Base-by-base conservation (phyloP, 2,797 vertebrate species). In the Betta splendens region DNA sequence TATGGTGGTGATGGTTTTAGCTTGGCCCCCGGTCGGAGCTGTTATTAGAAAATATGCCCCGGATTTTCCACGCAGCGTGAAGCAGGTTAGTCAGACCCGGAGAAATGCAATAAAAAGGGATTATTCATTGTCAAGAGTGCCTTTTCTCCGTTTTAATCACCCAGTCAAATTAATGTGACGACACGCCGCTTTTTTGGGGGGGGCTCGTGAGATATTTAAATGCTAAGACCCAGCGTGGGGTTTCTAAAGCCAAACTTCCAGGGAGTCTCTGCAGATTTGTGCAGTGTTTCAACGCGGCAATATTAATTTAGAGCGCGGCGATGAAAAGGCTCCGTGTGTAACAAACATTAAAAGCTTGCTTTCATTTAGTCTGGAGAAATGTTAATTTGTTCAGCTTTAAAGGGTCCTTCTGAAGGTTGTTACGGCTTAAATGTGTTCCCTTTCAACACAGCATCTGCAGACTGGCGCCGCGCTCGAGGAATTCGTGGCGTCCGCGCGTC, bases 21-120 rank as follows among this genome's bases (percentile, higher is more conserved):
- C 69, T 51, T 51, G 56, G 62, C 45, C 43, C n/a, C 53, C 49
- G 65, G 72, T 62, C 69, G 45, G 62, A 57, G 71, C 67, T 68
- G 20, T 69, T 73, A 69, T 52, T 8, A 52, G 52, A 63, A 85
- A 81, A 82, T 61, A 42, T 68, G 65, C 42, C 5, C 0, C 69
- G 74, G 75, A 72, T 72, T 90, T 89, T 82, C 79, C 81, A 81
- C 77, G 1, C 85, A 85, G 80, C 77, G 61, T 2, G 79, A 60
- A 3, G 21, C 64, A 10, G 39, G 60, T 71, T 87, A 81, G 89
- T 84, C 69, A 52, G 51, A 36, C 60, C 48, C 64, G 1, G n/a
- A 80, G 77, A 86, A 88, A 88, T 85, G 74, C 74, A 91, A 91
- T 91, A 84, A 87, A 89, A 87, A 66, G 7, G 85, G 85, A 89